Conservation (phyloP, 2,113 vertebrate genomes). For the Fukomys damarensis region DNA sequence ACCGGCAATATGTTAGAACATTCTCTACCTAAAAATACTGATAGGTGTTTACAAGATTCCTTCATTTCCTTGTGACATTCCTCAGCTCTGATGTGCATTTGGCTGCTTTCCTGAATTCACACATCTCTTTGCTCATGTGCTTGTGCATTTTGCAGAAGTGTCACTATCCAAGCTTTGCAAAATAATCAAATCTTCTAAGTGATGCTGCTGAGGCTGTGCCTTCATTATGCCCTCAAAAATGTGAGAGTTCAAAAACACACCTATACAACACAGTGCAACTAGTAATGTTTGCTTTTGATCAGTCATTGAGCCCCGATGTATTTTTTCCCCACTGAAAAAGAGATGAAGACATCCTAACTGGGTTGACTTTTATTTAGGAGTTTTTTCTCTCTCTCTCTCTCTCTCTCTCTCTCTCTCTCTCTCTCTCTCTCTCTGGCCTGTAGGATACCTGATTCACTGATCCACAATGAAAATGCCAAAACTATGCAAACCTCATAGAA, state of each 20-base stretch:
- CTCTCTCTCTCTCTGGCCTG: constrained; percentile 25
- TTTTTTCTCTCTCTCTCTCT: background rate
- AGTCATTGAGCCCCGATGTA: constrained; percentile 33
- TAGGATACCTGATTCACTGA: constrained; percentile 56
- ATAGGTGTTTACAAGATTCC: constrained; percentile 68
- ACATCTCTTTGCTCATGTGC: constrained; percentile 70
- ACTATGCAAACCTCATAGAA: constrained; percentile 56
- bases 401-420: constrained; percentile 38
- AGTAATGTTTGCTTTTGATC: background rate
- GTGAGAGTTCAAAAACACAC: background rate
- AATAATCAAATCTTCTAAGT: constrained; percentile 48
- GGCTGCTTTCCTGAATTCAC: constrained; percentile 72
- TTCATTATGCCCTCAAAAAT: constrained; percentile 7
- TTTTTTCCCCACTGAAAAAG: constrained; percentile 62
- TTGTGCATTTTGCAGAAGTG: constrained; percentile 65
- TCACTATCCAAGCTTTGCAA: constrained; percentile 69
- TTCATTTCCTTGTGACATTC: constrained; percentile 69
- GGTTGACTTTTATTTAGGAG: constrained; percentile 53
- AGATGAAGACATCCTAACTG: constrained; percentile 72
- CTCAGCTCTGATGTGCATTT: constrained; percentile 71
- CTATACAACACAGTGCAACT: background rate
- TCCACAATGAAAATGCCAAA: constrained; percentile 58
- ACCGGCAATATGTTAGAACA: constrained; percentile 36
- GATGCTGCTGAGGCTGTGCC: background rate
- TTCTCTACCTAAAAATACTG: constrained; percentile 72